Evolutionary conservation across 2,797 vertebrate genomes (phyloP), one percentile per base, ranked within the genome.

Genomic region (Arnoldichthys spilopterus): DNA sequence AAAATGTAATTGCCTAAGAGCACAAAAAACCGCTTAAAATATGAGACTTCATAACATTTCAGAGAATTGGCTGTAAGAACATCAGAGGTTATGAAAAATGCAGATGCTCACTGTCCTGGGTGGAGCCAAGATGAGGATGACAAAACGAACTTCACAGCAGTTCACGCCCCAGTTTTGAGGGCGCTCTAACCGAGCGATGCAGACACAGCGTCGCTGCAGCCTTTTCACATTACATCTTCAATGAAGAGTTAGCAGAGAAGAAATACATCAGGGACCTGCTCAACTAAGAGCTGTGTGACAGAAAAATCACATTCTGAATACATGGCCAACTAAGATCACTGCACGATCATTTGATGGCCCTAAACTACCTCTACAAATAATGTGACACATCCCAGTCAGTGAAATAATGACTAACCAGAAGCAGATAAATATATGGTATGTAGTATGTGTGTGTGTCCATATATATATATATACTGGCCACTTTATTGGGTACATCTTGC

Each of bases 101-200:
- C 13, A 69, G 12, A 0, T 0, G 37, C 71, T 89, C 88, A 99
- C 97, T 88, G 94, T 97, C 89, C 96, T 95, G 1, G 94, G 94
- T 2, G 97, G 97, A 15, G 95, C 94, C 56, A 99, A 91, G 79
- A 98, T 96, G 77, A 98, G 86, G 72, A 98, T 93, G 74, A 98
- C 95, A 1, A 95, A 98, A 22, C 96, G 94, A 20, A 96, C 96
- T 86, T 98, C 96, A 0, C 95, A 95, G 76, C 96, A 97, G 88
- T 96, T 97, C 53, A 94, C 94, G 0, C 97, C 97, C 97, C 96
- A 98, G 88, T 99, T 98, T 91, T 98, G 97, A 0, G 97, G 94
- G 85, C 93, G 93, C 62, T 96, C 95, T 83, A 99, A 89, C 3
- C 96, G 96, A 64, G 95, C 89, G 86, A 99, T 94, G 82, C 97